Evolutionary conservation across 92 coral and sea anemone species (phyloP), one percentile per base, ranked within the genome.

Genomic region (Porites lobata): DNA sequence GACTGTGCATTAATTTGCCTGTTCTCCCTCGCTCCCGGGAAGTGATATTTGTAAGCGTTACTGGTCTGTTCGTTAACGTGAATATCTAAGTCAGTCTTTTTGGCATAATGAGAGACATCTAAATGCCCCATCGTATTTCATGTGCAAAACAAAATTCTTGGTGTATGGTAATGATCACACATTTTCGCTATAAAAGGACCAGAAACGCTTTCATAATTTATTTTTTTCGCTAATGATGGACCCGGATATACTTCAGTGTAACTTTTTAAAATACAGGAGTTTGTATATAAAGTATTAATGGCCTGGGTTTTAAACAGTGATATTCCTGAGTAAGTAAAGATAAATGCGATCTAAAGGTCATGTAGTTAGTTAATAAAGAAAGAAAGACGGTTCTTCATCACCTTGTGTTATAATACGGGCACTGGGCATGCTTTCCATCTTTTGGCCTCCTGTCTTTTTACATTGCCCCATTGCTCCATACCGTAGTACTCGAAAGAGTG

Each of bases 271-370:
- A 65, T 65, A 38, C 2, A 32, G 59, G 84, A 80, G 59, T 65
- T 80, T 80, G 83, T 64, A 63, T 79, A 65, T 79, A 65, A 26
- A 20, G 83, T 79, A 79, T 78, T 78, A 64, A 63, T 50, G 72
- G 43, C 83, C 69, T 58, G 64, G 72, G 58, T 79, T 63, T 20
- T 1, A 5, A 50, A n/a, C 51, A 64, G 64, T 69, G 83, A 79
- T 43, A 65, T 63, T 65, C 63, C 26, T 50, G 51, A 13, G 47
- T 15, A 78, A 62, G 9, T 22, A 14, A 51, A 80, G 67, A 65
- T 80, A 63, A 56, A 20, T 10, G 61, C 61, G 15, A 56, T 10
- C 61, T 56, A 79, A 64, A 20, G 75, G 26, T 56, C 75, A 22
- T 6, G 74, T 38, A 50, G 84, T 80, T 65, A 64, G 75, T 72